Base-by-base conservation (phyloP, 2,113 vertebrate species). In the Silurus glanis region DNA sequence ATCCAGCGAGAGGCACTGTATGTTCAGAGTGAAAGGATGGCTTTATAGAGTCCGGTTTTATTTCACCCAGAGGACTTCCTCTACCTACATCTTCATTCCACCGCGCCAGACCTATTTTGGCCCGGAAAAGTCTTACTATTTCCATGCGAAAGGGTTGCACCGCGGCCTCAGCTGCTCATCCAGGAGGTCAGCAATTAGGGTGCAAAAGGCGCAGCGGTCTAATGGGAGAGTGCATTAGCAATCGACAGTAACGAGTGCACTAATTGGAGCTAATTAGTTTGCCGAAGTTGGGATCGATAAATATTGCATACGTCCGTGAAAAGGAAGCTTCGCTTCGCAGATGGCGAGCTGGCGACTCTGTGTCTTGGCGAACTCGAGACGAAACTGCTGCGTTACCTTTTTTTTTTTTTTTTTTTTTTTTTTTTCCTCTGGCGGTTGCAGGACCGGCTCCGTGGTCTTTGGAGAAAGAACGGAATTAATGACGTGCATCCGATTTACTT, bases 191-290 rank as follows among this genome's bases (percentile, higher is more conserved):
- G 81, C 84, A 84, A 90, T 89, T 87, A 84, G 64, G 72, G 47
- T 84, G 78, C 82, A 76, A 86, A 91, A 86, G 58, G 75, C 72
- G 61, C 79, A n/a, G 71, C 76, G 37, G 74, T 85, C 83, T 86
- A 90, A 89, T 87, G 72, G 37, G 45, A 74, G 75, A 82, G 62
- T 82, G 83, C 82, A 87, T 90, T 83, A 88, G 55, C 59, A 66
- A 37, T 74, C 72, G 83, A 88, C 89, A 71, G 67, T 80, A 88
- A 82, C 83, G 74, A 88, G 90, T 71, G 85, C 83, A 59, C 83
- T 89, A 89, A 88, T 90, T 87, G 88, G 85, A 69, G 69, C 58
- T 88, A 88, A 90, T 88, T 83, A 83, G 71, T 88, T 88, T 17
- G 83, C 51, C 64, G 55, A 86, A 86, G 78, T 89, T 88, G 79